Conservation (phyloP, 2,888 invertebrate genomes). For the Drosophila merina region DNA sequence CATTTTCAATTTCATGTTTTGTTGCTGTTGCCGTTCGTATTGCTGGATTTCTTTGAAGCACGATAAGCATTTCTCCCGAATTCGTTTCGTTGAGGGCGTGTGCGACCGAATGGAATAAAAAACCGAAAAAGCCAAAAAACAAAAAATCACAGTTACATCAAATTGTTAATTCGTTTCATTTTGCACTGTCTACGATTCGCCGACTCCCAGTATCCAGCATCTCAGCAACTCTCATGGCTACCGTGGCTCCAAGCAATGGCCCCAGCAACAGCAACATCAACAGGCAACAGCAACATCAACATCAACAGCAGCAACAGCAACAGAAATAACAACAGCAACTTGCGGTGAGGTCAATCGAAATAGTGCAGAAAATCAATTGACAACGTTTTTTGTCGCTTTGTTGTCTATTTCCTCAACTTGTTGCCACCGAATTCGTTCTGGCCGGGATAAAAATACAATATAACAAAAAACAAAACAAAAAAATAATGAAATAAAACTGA, state of each 20-base stretch:
- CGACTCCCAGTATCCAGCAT: constrained; percentile 49
- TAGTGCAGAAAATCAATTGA: constrained; percentile 82
- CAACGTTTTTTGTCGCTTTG: constrained; percentile 68
- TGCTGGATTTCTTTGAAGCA: constrained; percentile 75
- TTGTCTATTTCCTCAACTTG: constrained; percentile 38
- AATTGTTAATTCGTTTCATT: constrained; percentile 80
- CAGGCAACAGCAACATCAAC: constrained; percentile 36
- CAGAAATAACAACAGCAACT: constrained; percentile 28
- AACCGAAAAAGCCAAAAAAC: constrained; percentile 17
- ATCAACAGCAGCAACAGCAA: constrained; percentile 40
- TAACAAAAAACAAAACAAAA: constrained; percentile 20
- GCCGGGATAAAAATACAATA: constrained; percentile 23
- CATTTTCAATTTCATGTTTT: constrained; percentile 77
- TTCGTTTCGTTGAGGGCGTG: constrained; percentile 79
- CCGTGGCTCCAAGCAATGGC: constrained; percentile 58
- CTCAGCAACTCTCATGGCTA: constrained; percentile 53
- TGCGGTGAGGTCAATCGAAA: constrained; percentile 72
- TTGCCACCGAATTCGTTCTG: constrained; percentile 61
- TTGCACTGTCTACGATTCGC: constrained; percentile 66
- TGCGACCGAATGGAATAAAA: constrained; percentile 45
- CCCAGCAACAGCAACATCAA: constrained; percentile 28
- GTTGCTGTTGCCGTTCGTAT: constrained; percentile 49
- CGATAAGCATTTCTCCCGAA: constrained; percentile 80
- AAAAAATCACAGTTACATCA: constrained; percentile 78
- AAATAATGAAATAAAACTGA: constrained; percentile 37